Base-by-base conservation (phyloP, 2,113 vertebrate species). In the Neopipo cinnamomea region DNA sequence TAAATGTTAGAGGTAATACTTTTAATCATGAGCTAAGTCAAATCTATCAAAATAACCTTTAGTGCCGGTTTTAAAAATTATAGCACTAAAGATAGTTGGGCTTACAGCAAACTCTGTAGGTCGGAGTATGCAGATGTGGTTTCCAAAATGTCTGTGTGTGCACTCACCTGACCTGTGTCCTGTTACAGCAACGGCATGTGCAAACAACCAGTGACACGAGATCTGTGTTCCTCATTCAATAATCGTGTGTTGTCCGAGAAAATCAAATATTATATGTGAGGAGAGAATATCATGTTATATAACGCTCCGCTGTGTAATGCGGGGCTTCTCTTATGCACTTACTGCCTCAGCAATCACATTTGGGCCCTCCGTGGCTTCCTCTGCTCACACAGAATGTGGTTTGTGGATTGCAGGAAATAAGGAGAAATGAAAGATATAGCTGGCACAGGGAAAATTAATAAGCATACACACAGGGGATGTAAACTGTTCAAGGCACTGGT, bases 1-100 rank as follows among this genome's bases (percentile, higher is more conserved):
- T 91, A 96, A 94, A 94, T 91, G 84, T 95, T 95, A 96, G 68
- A 87, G 46, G 87, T 96, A 93, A 96, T 95, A 58, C 84, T 91
- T 91, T 77, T 96, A 89, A 95, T 95, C 76, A 89, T 67, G n/a
- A 87, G 63, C 65, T 84, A 89, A 96, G 91, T 70, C 68, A 85
- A 77, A 81, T 84, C 50, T 77, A 55, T 81, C 81, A 81, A 87
- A 94, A 87, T 91, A 95, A 96, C 91, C 89, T 96, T 95, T 96
- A 74, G 42, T 73, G 73, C 65, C 50, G 41, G 18, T 91, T 93
- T 94, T 83, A 72, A 94, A 93, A 88, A 73, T 44, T 70, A 17
- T 4, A 74, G 35, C 37, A 46, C 12, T 77, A 21, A 62, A 81
- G 73, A 33, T 30, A 81, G 53, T 10, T 53, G 58, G 53, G 22